Base-by-base conservation (phyloP, 2,113 vertebrate species). In the Melierax canorus region DNA sequence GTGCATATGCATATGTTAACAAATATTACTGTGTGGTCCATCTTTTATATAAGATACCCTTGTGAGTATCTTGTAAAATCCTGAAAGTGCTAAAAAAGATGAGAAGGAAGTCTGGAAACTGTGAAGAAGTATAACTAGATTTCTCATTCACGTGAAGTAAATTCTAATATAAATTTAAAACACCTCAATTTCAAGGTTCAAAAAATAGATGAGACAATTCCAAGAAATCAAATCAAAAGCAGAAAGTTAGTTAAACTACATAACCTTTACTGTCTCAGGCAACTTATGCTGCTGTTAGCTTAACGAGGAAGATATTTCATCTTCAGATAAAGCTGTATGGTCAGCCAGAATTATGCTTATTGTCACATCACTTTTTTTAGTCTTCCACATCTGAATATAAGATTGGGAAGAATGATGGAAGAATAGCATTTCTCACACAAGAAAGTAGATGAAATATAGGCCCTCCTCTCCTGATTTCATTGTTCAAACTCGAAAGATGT, bases 1-100 rank as follows among this genome's bases (percentile, higher is more conserved):
- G 6, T 78, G 30, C 6, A 3, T 10, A 26, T 7, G 0, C 75
- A 10, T 58, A 39, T 1, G 1, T 73, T 71, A 41, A 67, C 74
- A 94, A 88, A 68, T 1, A 21, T 36, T 67, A 53, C 29, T 59
- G 7, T 66, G 20, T 24, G 23, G 10, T 89, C 16, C 20, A 10
- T 56, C 29, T 51, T 69, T 79, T 64, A 51, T 26, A 58, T 2
- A 60, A 48, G 32, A 60, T 60, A 72, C 3, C 1, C 0, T 36
- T 67, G 2, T 38, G 21, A 53, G 6, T 51, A 23, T 27, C 14
- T 78, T 85, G 9, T 6, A 71, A 66, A 71, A 45, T 22, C 46
- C 19, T 58, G 2, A 38, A 74, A 78, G 16, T 43, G 2, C 4
- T 78, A 24, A 59, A 78, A 71, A n/a, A 55, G 4, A 3, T 63